phyloP scores from a whole-genome alignment of 2,888 invertebrate species.

The Argynnis bischoffii region DNA sequence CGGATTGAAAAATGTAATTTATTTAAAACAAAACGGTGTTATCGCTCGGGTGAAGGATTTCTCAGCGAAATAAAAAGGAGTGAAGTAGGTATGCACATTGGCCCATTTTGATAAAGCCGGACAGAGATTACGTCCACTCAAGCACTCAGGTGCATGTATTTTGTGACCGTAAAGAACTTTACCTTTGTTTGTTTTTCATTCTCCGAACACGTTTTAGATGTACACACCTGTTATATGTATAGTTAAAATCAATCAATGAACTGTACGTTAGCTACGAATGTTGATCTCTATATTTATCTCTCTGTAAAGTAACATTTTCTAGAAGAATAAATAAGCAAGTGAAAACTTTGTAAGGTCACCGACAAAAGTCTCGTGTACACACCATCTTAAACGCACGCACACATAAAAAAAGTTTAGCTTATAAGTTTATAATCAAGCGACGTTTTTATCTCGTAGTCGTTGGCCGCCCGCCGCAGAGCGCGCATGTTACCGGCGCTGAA shows the following conservation, averaged over 20 bases:
- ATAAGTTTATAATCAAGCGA: slow-evolving; percentile 82
- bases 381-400: slow-evolving; percentile 70
- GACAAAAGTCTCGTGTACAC: slow-evolving; percentile 70
- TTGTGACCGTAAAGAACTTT: slow-evolving; percentile 42
- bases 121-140: slow-evolving; percentile 71
- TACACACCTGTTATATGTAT: slow-evolving; percentile 2
- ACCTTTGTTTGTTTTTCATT: slow-evolving; percentile 38
- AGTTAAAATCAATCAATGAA: slow-evolving; percentile 6
- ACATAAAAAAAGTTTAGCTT: slow-evolving; percentile 78
- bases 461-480: slow-evolving; percentile 72
- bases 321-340: slow-evolving; percentile 43
- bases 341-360: slow-evolving; percentile 76
- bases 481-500: slow-evolving; percentile 70
- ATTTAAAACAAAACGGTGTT: slow-evolving; percentile 54
- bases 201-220: slow-evolving; percentile 24
- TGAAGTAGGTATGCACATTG: slow-evolving; percentile 66
- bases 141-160: slow-evolving; percentile 50
- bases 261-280: not conserved
- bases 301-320: slow-evolving; percentile 12
- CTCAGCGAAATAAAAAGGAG: slow-evolving; percentile 54
- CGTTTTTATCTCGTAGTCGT: slow-evolving; percentile 82
- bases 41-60: slow-evolving; percentile 53
- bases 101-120: slow-evolving; percentile 78
- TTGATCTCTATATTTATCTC: slow-evolving; percentile 1
- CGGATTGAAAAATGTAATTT: slow-evolving; percentile 44